Conservation (phyloP, 2,888 invertebrate genomes). For the Argynnis bischoffii region DNA sequence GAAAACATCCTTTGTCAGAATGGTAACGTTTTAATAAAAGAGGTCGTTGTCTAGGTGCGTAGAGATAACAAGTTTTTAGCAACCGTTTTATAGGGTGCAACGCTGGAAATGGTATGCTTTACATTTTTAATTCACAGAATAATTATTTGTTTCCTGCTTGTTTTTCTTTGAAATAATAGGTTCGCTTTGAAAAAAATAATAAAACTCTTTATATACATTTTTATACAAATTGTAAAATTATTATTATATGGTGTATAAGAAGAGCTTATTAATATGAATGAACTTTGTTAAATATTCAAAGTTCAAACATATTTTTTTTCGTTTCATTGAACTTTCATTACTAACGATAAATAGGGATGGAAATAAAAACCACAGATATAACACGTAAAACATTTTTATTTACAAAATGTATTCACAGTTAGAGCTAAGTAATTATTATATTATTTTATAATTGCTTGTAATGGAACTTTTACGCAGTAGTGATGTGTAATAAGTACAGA, state of each 20-base stretch:
- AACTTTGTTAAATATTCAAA: too few relatives aligned
- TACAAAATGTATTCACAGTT: conserved; percentile 58
- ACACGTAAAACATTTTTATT: conserved; percentile 78
- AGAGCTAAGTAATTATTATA: conserved; percentile 27
- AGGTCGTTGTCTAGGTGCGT: conserved; percentile 9
- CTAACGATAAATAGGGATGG: neutral
- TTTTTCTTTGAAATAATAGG: too few relatives aligned
- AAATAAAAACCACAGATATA: conserved; percentile 52
- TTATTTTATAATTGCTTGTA: conserved; percentile 21
- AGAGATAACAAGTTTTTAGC: conserved; percentile 20
- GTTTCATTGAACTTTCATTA: too few relatives aligned
- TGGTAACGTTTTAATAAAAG: conserved; percentile 21
- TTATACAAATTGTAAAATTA: too few relatives aligned
- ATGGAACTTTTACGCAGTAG: conserved; percentile 33
- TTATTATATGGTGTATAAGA: neutral
- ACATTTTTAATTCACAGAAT: too few relatives aligned
- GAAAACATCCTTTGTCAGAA: conserved; percentile 51
- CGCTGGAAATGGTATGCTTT: neutral
- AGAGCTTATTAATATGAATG: too few relatives aligned
- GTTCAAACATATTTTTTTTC: too few relatives aligned
- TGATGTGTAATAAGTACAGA: conserved; percentile 29
- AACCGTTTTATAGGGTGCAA: conserved; percentile 11
- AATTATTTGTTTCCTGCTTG: too few relatives aligned
- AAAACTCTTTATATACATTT: too few relatives aligned
- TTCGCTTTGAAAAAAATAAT: too few relatives aligned